phyloP scores from a whole-genome alignment of 2,113 vertebrate genomes.

The Hippocampus abdominalis region DNA sequence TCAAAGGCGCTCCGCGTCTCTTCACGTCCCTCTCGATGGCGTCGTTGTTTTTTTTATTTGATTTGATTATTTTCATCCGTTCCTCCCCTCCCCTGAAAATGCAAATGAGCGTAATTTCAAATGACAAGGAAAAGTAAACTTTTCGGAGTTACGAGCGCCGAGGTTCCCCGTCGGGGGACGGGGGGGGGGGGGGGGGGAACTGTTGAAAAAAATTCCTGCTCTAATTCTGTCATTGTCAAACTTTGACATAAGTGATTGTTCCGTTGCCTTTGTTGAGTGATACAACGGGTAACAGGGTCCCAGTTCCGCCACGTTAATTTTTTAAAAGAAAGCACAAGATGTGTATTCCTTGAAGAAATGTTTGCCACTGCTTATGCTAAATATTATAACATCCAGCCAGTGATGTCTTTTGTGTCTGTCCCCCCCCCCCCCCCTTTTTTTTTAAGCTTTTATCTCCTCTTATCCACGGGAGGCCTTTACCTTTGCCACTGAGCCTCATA shows the following conservation, averaged over 20 bases:
- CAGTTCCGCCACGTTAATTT: constrained; percentile 60
- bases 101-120: constrained; percentile 71
- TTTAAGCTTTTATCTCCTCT: constrained; percentile 55
- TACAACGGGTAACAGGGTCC: constrained; percentile 51
- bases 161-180: constrained; percentile 62
- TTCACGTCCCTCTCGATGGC: constrained; percentile 32
- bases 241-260: constrained; percentile 71
- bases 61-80: constrained; percentile 4
- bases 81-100: constrained; percentile 55
- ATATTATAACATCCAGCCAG: constrained; percentile 62
- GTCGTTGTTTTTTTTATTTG: constrained; percentile 49
- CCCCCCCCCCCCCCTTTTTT: constrained; percentile 8
- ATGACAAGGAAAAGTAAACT: constrained; percentile 72
- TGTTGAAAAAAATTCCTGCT: constrained; percentile 65
- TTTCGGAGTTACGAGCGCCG: constrained; percentile 51
- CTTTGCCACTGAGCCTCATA: constrained; percentile 56
- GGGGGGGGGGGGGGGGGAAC: constrained; percentile 30
- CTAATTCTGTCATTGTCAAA: constrained; percentile 78
- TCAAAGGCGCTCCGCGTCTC: constrained; percentile 25
- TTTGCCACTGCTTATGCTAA: constrained; percentile 68
- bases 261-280: constrained; percentile 68
- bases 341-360: constrained; percentile 68
- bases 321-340: constrained; percentile 58
- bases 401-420: constrained; percentile 53
- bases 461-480: constrained; percentile 67